Percentiles rank a stretch among this genome's conserved stretches.
phyloP scores from a whole-genome alignment of 2,888 invertebrate species.

The Invenusta paracnida region DNA sequence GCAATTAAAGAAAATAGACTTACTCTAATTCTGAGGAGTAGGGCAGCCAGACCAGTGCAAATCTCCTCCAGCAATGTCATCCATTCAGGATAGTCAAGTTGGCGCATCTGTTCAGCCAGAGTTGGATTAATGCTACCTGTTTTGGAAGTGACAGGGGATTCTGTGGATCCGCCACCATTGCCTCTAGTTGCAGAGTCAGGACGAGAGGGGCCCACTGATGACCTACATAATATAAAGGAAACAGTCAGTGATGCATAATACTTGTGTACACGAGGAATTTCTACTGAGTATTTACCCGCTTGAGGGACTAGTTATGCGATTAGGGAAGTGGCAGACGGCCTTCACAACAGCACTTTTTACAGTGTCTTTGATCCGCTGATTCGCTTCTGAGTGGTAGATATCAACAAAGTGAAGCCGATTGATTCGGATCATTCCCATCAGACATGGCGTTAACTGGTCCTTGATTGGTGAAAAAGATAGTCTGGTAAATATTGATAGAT shows the following conservation, averaged over 20 bases:
- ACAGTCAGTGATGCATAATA: too few relatives aligned
- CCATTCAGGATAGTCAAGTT: constrained; percentile 69
- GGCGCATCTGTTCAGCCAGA: constrained; percentile 66
- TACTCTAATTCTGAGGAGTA: constrained; percentile 27
- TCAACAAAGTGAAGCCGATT: constrained; percentile 68
- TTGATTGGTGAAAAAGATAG: constrained; percentile 61
- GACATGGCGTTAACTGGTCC: constrained; percentile 79
- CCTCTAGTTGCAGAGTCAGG: too few relatives aligned
- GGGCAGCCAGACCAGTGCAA: constrained; percentile 64
- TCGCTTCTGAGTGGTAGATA: constrained; percentile 71
- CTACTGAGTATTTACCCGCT: too few relatives aligned
- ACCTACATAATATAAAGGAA: too few relatives aligned
- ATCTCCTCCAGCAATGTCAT: constrained; percentile 68
- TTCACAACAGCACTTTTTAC: constrained; percentile 70
- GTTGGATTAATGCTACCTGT: not conserved
- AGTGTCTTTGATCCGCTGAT: constrained; percentile 78
- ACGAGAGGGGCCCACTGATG: too few relatives aligned
- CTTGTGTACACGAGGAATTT: too few relatives aligned
- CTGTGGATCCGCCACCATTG: too few relatives aligned
- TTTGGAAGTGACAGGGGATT: not conserved
- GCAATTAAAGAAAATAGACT: too few relatives aligned
- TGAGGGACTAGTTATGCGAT: not conserved
- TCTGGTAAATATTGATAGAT: too few relatives aligned
- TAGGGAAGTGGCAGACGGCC: constrained; percentile 11
- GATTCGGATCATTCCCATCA: constrained; percentile 77